Evolutionary conservation across 2,113 vertebrate genomes (phyloP).

Genomic region (Syngnathus scovelli): DNA sequence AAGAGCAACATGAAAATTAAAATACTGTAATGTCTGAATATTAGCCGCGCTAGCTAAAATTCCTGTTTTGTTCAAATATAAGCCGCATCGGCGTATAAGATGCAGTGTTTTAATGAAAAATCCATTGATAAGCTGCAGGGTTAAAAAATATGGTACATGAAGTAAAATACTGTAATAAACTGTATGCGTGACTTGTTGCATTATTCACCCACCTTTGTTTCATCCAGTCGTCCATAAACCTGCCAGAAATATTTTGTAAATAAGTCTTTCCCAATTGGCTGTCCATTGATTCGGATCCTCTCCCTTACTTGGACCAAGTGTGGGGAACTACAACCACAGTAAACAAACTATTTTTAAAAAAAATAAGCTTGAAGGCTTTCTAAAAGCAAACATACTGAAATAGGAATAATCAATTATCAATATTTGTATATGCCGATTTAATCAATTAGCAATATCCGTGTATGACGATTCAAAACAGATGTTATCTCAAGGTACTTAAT

Average conservation of each 20-base stretch:
- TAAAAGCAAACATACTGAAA: not conserved
- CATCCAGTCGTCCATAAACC: slow-evolving; percentile 81
- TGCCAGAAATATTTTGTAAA: slow-evolving; percentile 95
- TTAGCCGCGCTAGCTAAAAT: too few relatives aligned
- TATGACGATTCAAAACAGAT: too few relatives aligned
- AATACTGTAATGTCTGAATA: too few relatives aligned
- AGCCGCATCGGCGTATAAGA: too few relatives aligned
- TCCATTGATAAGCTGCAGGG: too few relatives aligned
- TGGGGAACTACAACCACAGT: slow-evolving; percentile 77
- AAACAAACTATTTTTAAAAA: not conserved
- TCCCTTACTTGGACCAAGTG: slow-evolving; percentile 94
- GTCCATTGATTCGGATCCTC: slow-evolving; percentile 89
- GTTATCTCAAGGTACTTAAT: too few relatives aligned
- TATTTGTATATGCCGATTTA: too few relatives aligned
- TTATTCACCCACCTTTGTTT: slow-evolving; percentile 76
- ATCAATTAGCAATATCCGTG: too few relatives aligned
- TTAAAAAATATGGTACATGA: not conserved
- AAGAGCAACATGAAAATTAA: too few relatives aligned
- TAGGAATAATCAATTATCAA: too few relatives aligned
- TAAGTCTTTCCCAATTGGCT: slow-evolving; percentile 85
- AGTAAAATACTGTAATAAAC: not conserved
- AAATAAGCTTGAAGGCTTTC: not conserved
- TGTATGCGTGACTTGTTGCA: not conserved
- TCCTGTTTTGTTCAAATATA: too few relatives aligned
- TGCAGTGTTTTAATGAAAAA: too few relatives aligned